These are phyloP conservation scores for Pristionchus entomophagus DNA, from an alignment of 2,888 invertebrate species.

Conservation along the genomic window DNA sequence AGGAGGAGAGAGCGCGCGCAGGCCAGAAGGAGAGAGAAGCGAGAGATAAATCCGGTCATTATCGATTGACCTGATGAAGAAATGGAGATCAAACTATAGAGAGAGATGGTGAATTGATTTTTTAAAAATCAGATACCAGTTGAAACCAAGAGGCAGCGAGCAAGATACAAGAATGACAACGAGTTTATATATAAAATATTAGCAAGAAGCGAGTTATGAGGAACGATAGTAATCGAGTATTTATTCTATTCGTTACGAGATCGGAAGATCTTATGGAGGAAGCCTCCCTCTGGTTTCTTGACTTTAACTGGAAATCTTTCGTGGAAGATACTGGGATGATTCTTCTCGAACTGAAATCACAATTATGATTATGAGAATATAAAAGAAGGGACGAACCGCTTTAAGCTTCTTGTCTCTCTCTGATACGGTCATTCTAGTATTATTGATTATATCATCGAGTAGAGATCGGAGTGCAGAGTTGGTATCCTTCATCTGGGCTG, in stretches of 20 bases:
- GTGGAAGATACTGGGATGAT: constrained; percentile 15
- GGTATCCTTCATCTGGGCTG: not conserved
- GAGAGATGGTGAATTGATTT: not conserved
- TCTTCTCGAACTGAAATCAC: constrained; percentile 37
- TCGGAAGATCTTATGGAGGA: constrained; percentile 28
- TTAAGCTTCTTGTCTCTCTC: constrained; percentile 42
- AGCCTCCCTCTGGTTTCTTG: constrained; percentile 20
- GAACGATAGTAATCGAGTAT: not conserved
- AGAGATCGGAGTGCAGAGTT: not conserved
- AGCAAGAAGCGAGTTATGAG: not conserved
- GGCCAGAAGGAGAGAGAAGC: not conserved
- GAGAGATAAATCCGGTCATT: not conserved
- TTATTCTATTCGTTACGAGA: constrained; percentile 25
- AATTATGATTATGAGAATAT: not conserved
- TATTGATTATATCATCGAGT: not conserved
- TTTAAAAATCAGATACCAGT: no score
- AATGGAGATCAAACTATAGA: not conserved
- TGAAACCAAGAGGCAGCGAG: constrained; percentile 28
- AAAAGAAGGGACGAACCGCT: not conserved
- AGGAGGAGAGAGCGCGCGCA: not conserved
- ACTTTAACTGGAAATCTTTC: constrained; percentile 13
- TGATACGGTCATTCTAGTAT: not conserved
- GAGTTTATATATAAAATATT: constrained; percentile 12
- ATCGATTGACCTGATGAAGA: not conserved
- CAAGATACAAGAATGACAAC: not conserved